Base-by-base conservation (phyloP, 1,140 invertebrate genomes). In the Lineus longissimus region DNA sequence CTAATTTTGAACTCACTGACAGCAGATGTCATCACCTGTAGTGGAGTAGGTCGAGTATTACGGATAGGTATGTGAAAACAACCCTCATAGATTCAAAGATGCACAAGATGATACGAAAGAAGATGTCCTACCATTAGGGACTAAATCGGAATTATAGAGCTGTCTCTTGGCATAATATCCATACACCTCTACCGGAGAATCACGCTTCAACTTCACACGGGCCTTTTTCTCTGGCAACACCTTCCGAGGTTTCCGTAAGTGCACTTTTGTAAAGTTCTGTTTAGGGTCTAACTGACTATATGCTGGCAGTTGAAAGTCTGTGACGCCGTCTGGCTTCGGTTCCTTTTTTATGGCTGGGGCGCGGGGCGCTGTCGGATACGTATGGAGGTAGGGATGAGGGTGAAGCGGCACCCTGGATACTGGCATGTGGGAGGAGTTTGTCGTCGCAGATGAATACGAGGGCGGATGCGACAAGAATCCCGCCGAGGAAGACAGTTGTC, bases 101-200 rank as follows among this genome's bases (percentile, higher is more conserved):
- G n/a, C n/a, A n/a, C n/a, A n/a, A n/a, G n/a, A n/a, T n/a, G n/a
- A n/a, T n/a, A n/a, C n/a, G n/a, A n/a, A n/a, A n/a, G n/a, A n/a
- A 59, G 55, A 59, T 66, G 19, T 11, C 64, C 76, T 70, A 84
- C 83, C 82, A 68, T 81, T 73, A 55, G 76, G 76, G 58, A 81
- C 73, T 13, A 83, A 69, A 70, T 79, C 74, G 55, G 76, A 75
- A 58, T 79, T 77, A 40, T 74, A 67, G 41, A 77, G 72, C 60
- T 69, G 75, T 43, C 69, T 64, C 31, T 71, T 70, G 31, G 68
- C 67, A 62, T 74, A 71, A 31, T 68, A 64, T 29, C 66, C 69
- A 54, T 79, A 77, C 25, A 72, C 67, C 19, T 73, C 66, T 33
- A 70, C 66, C 64, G 75, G 72, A 59, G 67, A 63, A 55, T 77